phyloP scores from a whole-genome alignment of 2,113 vertebrate species.

The Colaptes auratus region DNA sequence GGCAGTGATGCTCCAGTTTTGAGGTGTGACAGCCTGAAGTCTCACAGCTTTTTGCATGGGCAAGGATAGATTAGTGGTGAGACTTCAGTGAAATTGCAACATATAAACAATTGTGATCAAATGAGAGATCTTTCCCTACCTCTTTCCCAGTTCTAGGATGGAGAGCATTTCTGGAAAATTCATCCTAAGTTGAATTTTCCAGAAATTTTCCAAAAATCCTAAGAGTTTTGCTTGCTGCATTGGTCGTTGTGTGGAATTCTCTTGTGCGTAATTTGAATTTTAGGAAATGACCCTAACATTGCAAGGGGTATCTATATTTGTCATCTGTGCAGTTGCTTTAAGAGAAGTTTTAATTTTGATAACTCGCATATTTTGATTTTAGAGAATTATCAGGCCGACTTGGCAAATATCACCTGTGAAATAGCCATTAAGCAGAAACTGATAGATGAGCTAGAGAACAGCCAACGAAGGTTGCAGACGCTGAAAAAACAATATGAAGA shows the following conservation, averaged over 20 bases:
- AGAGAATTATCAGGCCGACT: slow-evolving; percentile 94
- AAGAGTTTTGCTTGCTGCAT: neutral
- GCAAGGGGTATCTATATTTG: neutral
- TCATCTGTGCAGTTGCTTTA: neutral
- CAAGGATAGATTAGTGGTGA: neutral
- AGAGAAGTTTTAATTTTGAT: neutral
- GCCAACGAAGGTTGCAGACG: slow-evolving; percentile 93
- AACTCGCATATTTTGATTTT: slow-evolving; percentile 17
- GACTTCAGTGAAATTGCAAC: neutral
- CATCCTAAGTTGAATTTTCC: neutral
- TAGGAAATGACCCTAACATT: neutral
- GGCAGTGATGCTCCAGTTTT: neutral
- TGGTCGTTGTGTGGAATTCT: neutral
- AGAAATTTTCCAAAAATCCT: too few species aligned
- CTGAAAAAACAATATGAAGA: slow-evolving; percentile 97
- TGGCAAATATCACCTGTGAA: slow-evolving; percentile 99
- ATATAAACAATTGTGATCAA: neutral
- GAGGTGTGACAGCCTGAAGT: neutral
- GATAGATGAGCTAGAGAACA: slow-evolving; percentile 98
- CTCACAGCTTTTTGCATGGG: neutral
- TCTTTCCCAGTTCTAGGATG: neutral
- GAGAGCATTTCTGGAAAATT: neutral
- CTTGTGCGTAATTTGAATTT: neutral
- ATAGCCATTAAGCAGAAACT: slow-evolving; percentile 99
- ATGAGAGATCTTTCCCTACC: neutral